Conservation (phyloP, 2,797 vertebrate species). For the Salmo trutta region DNA sequence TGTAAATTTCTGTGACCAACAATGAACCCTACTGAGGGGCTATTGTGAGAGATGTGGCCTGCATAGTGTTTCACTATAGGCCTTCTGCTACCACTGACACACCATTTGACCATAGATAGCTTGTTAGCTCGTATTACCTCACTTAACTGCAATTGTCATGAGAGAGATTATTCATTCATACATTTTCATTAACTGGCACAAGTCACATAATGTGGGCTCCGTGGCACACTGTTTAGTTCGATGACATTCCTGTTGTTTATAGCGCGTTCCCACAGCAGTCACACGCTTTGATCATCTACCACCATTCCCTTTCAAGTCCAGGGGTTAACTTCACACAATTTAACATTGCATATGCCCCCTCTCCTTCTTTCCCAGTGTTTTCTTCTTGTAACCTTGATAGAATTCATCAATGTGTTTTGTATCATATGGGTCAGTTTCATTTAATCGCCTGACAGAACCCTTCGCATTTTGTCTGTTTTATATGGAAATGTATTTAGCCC, state of each 20-base stretch:
- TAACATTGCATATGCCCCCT: slow-evolving; percentile 15
- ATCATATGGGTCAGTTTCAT: slow-evolving; percentile 57
- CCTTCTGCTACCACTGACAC: no score
- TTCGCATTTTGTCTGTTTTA: slow-evolving; percentile 34
- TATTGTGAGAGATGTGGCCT: background rate
- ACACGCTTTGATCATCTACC: slow-evolving; percentile 39
- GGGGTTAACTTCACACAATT: slow-evolving; percentile 25
- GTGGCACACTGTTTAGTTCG: background rate
- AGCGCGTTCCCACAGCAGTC: slow-evolving; percentile 16
- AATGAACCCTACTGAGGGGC: no score
- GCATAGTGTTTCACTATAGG: background rate
- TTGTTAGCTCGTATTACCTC: slow-evolving; percentile 5
- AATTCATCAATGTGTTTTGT: slow-evolving; percentile 13
- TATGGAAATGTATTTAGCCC: slow-evolving; percentile 56
- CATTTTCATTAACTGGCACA: slow-evolving; percentile 49
- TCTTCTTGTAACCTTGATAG: slow-evolving; percentile 47
- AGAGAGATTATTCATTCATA: slow-evolving; percentile 54
- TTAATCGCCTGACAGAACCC: slow-evolving; percentile 53
- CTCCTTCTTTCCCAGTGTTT: slow-evolving; percentile 11
- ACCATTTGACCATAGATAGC: slow-evolving; percentile 16
- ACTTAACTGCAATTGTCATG: slow-evolving; percentile 36
- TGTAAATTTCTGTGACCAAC: no score
- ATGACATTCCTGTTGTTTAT: slow-evolving; percentile 8
- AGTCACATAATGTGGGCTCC: background rate
- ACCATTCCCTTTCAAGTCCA: slow-evolving; percentile 43